phyloP scores from a whole-genome alignment of 2,888 invertebrate genomes.

The Euplagia quadripunctaria region DNA sequence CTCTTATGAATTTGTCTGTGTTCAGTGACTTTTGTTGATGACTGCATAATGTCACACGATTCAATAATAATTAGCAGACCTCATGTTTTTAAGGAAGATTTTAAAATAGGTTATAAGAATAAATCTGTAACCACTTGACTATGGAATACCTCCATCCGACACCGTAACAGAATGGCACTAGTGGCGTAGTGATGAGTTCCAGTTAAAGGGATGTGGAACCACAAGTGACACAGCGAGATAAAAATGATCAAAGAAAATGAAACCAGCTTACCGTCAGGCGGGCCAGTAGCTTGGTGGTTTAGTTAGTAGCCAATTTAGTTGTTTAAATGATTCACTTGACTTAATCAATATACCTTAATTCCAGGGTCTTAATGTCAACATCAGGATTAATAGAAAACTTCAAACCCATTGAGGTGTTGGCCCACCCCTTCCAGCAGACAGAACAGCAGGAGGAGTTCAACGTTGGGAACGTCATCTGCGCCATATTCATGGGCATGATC shows the following conservation, averaged over 20 bases:
- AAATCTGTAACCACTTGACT: not conserved
- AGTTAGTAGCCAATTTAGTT: no score
- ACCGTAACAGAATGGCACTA: not conserved
- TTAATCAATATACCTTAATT: not conserved
- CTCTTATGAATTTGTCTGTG: no score
- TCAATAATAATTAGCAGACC: no score
- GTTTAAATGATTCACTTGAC: not conserved
- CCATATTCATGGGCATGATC: constrained; percentile 93
- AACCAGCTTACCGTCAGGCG: no score
- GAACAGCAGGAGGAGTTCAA: constrained; percentile 92
- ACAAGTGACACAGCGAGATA: no score
- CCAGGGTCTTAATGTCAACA: constrained; percentile 76
- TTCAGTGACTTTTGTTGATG: no score
- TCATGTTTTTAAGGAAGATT: no score
- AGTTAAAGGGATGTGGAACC: not conserved
- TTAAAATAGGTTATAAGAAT: not conserved
- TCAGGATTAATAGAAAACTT: constrained; percentile 75
- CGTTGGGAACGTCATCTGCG: constrained; percentile 90
- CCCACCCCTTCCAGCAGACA: constrained; percentile 92
- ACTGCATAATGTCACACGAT: no score
- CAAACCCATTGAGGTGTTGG: constrained; percentile 89
- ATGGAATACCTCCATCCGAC: not conserved
- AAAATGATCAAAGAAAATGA: no score
- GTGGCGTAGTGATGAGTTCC: not conserved
- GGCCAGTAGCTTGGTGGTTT: no score